phyloP scores from a whole-genome alignment of 2,888 invertebrate genomes.

The Phyllotreta cruciferae region DNA sequence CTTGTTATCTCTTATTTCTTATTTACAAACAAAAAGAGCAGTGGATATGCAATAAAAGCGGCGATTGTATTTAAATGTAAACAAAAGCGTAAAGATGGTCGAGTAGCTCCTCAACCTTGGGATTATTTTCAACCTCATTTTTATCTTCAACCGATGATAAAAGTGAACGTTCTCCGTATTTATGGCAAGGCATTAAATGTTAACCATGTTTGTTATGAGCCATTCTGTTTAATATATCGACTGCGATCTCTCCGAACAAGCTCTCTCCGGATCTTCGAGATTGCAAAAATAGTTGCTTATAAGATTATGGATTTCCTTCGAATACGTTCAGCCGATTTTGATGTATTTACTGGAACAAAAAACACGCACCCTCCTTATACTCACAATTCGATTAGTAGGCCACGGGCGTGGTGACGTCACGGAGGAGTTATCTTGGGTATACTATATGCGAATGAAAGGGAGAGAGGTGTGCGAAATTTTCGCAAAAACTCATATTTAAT shows the following conservation, averaged over 20 bases:
- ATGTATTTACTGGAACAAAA: not conserved
- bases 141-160: slow-evolving; percentile 45
- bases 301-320: slow-evolving; percentile 4
- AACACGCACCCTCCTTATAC: too few species aligned
- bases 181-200: slow-evolving; percentile 28
- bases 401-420: too few species aligned
- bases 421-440: too few species aligned
- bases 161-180: slow-evolving; percentile 42
- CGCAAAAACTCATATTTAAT: slow-evolving; percentile 36
- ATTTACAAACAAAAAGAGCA: slow-evolving; percentile 33
- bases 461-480: slow-evolving; percentile 6
- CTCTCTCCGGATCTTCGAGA: slow-evolving; percentile 4
- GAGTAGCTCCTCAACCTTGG: slow-evolving; percentile 46
- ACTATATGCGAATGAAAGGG: too few species aligned
- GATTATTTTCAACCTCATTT: slow-evolving; percentile 47
- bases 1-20: slow-evolving; percentile 26
- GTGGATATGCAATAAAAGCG: slow-evolving; percentile 33
- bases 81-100: slow-evolving; percentile 47
- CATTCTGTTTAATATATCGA: slow-evolving; percentile 19
- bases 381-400: too few species aligned
- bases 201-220: slow-evolving; percentile 23
- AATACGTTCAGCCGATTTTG: not conserved
- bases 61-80: slow-evolving; percentile 41
- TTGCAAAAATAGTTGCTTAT: slow-evolving; percentile 12
- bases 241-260: slow-evolving; percentile 4